phyloP scores from a whole-genome alignment of 2,797 vertebrate species.

The Prionace glauca region DNA sequence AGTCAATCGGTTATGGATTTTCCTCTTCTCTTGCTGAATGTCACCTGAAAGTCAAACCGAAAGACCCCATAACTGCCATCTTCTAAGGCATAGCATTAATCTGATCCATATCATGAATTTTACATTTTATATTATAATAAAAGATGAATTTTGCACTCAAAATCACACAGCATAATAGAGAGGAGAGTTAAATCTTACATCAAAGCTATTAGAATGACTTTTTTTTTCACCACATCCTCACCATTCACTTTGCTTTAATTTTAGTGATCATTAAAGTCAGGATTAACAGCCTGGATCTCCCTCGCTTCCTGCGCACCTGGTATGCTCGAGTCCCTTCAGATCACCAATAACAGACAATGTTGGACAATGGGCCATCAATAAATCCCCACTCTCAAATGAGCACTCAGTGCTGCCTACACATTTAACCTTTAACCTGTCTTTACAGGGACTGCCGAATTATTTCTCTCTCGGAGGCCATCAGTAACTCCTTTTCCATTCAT shows the following conservation, averaged over 20 bases:
- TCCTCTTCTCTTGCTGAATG: background rate
- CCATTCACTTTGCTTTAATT: background rate
- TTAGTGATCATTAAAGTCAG: constrained; percentile 26
- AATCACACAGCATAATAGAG: background rate
- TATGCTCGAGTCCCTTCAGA: background rate
- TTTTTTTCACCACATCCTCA: background rate
- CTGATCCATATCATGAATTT: constrained; percentile 29
- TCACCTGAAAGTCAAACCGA: constrained; percentile 16
- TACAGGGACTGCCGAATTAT: background rate
- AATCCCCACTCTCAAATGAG: background rate
- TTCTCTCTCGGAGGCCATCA: background rate
- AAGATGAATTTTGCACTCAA: constrained; percentile 4
- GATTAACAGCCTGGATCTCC: background rate
- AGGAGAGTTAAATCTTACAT: constrained; percentile 27
- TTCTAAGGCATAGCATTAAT: background rate
- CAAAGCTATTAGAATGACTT: background rate
- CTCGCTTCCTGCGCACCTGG: background rate
- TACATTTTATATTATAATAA: constrained; percentile 9
- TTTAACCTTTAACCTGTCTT: background rate
- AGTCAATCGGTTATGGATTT: constrained; percentile 28
- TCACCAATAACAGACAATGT: background rate
- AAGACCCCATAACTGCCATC: background rate
- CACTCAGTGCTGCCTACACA: background rate
- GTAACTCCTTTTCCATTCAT: background rate
- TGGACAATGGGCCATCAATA: background rate